phyloP scores from a whole-genome alignment of 2,888 invertebrate genomes.

The Synanthedon andrenaeformis region DNA sequence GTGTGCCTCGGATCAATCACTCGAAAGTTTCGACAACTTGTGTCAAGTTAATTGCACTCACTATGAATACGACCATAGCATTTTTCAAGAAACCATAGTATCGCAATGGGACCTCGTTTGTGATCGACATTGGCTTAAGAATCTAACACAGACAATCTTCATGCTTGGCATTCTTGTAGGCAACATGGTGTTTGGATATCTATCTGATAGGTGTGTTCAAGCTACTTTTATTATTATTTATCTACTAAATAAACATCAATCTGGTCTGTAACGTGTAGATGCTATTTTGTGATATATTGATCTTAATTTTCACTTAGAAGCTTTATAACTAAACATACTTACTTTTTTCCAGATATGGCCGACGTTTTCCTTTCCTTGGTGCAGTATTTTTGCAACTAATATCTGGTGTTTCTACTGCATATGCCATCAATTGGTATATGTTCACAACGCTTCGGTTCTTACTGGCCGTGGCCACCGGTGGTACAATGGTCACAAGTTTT shows the following conservation, averaged over 20 bases:
- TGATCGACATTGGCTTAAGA: constrained; percentile 73
- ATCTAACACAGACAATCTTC: constrained; percentile 81
- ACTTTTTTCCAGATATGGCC: constrained; percentile 73
- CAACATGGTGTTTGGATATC: constrained; percentile 78
- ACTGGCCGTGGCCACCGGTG: constrained; percentile 82
- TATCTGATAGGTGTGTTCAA: constrained; percentile 77
- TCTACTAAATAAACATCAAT: too few relatives aligned
- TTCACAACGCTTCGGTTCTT: constrained; percentile 79
- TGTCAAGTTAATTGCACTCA: constrained; percentile 69
- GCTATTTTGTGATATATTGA: neutral
- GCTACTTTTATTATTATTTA: neutral
- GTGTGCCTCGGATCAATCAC: constrained; percentile 39
- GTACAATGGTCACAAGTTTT: constrained; percentile 85
- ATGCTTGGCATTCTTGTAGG: constrained; percentile 84
- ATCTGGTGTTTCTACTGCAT: constrained; percentile 77
- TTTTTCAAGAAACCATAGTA: constrained; percentile 79
- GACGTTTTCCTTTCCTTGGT: constrained; percentile 78
- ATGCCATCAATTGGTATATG: constrained; percentile 75
- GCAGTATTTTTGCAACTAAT: constrained; percentile 80
- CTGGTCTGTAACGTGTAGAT: too few relatives aligned
- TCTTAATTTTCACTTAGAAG: too few relatives aligned
- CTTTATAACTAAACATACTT: neutral
- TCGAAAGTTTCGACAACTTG: constrained; percentile 44
- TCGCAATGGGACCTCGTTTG: constrained; percentile 84
- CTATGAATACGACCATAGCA: constrained; percentile 72